Evolutionary conservation across 2,797 vertebrate genomes (phyloP), one percentile per base, ranked within the genome.

Genomic region (Pangasius macronema): DNA sequence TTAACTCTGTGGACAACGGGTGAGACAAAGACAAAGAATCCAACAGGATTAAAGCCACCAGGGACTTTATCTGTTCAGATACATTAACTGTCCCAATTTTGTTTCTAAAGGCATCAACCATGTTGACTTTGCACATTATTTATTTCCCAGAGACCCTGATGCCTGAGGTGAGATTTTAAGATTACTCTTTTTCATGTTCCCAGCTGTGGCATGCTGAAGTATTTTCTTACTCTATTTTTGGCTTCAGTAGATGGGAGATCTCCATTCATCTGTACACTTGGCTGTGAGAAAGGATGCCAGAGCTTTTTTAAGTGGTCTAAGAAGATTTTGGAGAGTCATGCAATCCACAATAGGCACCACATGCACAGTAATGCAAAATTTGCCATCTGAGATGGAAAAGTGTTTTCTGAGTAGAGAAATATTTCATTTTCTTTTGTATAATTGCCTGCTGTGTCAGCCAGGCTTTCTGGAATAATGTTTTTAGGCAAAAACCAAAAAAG

Each of bases 181-280:
- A 91, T 90, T 89, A 90, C 39, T 85, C 70, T 85, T 86, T 82
- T 85, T 63, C 77, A 75, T 89, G 82, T 90, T 92, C 90, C 77
- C 89, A 93, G 90, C 91, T 81, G 88, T 39, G 49, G 85, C 91
- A 93, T 89, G 87, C 82, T 91, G 90, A 92, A 93, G 82, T 87
- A 42, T 85, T 93, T 93, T 92, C 89, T 92, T 90, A 63, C 46
- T 30, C 79, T 87, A 53, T 85, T 89, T 82, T 57, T 77, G 79
- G 73, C 65, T 42, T 72, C 22, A 70, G 61, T 86, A 68, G 77
- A 73, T 89, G 82, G 46, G 73, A 86, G 72, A 89, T 80, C 39
- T 89, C 39, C 36, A 67, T 77, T 86, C 85, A 84, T 88, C 81
- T 86, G 81, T 83, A 72, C 63, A 79, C 81, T 88, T 84, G 80